Evolutionary conservation across 2,113 vertebrate species (phyloP), one percentile per base, ranked within the genome.

Genomic region (Dendropsophus ebraccatus): DNA sequence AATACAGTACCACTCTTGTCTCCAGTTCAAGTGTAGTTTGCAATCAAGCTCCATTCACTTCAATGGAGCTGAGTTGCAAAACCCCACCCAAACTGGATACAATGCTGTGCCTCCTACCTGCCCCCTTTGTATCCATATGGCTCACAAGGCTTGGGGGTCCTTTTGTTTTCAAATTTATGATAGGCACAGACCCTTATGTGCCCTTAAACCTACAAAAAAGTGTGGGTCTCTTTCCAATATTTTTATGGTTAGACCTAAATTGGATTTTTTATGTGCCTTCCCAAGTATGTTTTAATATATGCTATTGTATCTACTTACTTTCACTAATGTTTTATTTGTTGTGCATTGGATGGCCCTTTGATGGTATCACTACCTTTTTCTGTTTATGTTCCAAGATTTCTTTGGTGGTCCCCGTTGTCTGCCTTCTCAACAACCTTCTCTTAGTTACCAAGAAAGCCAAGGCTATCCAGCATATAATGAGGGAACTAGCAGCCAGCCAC

Each of bases 381-480:
- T 41, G 9, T 70, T 37, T 70, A 41, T 70, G 19, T 70, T 70
- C 1, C 9, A 25, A 86, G 84, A 86, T 73, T 86, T 86, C 21
- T 86, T 86, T 74, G 67, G 62, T 58, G 76, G 77, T 32, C 77
- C 84, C 1, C 84, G 84, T 6, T 54, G 54, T 75, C 7, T 84
- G 25, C 14, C 35, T 5, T 16, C 67, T 14, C 84, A 79, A 30
- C 83, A 85, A 23, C 62, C 49, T 30, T 30, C 65, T 9, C 32
- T 86, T 28, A 47, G 49, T 73, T 73, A 60, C 17, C 77, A 45
- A 74, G 76, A 86, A 45, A 25, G 41, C 17, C 65, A 81, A 6
- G 80, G 77, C n/a, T 80, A 73, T 30, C 70, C 67, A 67, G 73
- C 49, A 52, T 73, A 47, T 41, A 86, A n/a, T 60, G 84, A 86